Evolutionary conservation across 2,888 invertebrate species (phyloP), one percentile per base, ranked within the genome.

Genomic region (Gortyna flavago): DNA sequence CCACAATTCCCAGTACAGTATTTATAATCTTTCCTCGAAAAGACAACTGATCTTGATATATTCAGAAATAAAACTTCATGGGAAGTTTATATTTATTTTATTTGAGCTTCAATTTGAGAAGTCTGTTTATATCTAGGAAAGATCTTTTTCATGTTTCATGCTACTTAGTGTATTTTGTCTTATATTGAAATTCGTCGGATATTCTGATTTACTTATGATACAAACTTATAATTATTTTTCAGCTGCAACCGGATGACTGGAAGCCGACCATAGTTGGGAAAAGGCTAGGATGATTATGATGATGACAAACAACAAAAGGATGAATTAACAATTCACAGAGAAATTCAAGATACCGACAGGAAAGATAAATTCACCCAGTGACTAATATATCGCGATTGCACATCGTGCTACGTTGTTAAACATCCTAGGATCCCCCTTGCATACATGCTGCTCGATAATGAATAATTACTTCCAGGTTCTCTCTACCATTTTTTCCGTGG

Each of bases 11-110:
- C 72, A 59, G 79, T 44, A 72, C 18, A 35, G 59, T 59, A 59
- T 68, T 75, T 71, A 67, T 65, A 68, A 84, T 69, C 48, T 71
- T 80, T 48, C 38, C 48, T 54, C 6, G 41, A 62, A 75, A 72
- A 64, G 35, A 29, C n/a, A 67, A 62, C 38, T n/a, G 51, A 44
- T 79, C 29, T 68, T 54, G 54, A 70, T 75, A 35, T 72, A 68
- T 75, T 54, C 68, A 18, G 29, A 25, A 38, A 81, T 77, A 81
- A 65, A 54, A 65, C 38, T 65, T 35, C 35, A 77, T 83, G 32
- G 18, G 13, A 32, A 51, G 25, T 35, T 59, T 71, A 16, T 16
- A 38, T 71, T 57, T 67, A 62, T 62, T 32, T 16, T 25, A 7
- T 64, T 48, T 61, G 29, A n/a, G 62, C 38, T 70, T 57, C 18